Evolutionary conservation across 23 tunicate species (phyloP).

Genomic region (Halocynthia roretzi): DNA sequence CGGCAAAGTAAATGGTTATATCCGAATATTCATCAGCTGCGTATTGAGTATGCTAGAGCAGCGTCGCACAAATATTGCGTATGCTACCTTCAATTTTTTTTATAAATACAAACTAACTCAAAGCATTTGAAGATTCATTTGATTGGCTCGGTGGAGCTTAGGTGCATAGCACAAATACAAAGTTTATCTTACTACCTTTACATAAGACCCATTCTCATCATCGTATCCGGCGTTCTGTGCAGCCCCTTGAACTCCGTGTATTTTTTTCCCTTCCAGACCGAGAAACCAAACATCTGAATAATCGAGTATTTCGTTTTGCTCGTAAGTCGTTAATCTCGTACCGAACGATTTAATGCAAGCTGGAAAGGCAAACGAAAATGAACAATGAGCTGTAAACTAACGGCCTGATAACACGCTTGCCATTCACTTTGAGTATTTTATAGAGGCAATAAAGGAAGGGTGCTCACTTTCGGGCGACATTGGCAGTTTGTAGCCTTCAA

Average conservation of each 20-base stretch:
- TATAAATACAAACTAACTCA: too few relatives aligned
- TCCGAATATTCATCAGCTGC: too few relatives aligned
- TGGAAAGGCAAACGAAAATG: constrained; percentile 3
- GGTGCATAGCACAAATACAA: too few relatives aligned
- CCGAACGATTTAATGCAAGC: constrained; percentile 66
- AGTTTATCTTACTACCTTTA: constrained; percentile 37
- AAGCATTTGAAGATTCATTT: too few relatives aligned
- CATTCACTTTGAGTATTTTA: too few relatives aligned
- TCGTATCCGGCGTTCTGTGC: constrained; percentile 91
- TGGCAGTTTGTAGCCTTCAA: constrained; percentile 80
- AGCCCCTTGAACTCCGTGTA: constrained; percentile 89
- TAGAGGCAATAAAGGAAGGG: too few relatives aligned
- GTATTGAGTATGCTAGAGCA: too few relatives aligned
- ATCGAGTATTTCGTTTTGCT: constrained; percentile 72
- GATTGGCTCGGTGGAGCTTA: background rate
- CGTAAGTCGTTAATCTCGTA: constrained; percentile 74
- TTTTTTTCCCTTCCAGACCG: constrained; percentile 77
- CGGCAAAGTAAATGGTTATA: too few relatives aligned
- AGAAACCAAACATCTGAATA: constrained; percentile 82
- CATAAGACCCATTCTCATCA: constrained; percentile 89
- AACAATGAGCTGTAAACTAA: too few relatives aligned
- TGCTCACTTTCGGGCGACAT: constrained; percentile 61
- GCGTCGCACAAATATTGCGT: too few relatives aligned
- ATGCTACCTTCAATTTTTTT: too few relatives aligned
- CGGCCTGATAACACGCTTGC: too few relatives aligned